Evolutionary conservation across 1,140 invertebrate genomes (phyloP), one percentile per base, ranked within the genome.

Genomic region (Yoshiicerus persimilis): DNA sequence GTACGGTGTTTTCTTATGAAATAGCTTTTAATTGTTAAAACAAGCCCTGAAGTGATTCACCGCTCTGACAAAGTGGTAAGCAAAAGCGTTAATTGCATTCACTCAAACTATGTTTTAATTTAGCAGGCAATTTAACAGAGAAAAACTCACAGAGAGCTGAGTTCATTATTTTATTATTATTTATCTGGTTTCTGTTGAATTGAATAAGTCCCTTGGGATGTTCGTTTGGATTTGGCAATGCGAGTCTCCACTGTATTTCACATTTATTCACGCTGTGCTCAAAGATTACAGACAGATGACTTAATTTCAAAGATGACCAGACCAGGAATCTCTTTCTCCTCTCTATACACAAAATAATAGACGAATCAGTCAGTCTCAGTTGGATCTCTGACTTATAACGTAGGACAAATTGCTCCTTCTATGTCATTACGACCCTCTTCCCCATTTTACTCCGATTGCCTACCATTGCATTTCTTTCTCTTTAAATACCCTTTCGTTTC

Each of bases 301-400:
- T 88, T 88, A 88, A 88, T 88, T 80, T 75, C 66, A 70, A 9
- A 38, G 88, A 88, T 86, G 88, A 88, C 85, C 84, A 88, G 38
- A 88, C 88, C 70, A 88, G 38, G 62, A 84, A 16, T 70, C 41
- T 64, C 56, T 66, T 64, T 36, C 84, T 86, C 27, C 47, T 75
- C 41, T 36, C 16, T 34, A 47, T 13, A 77, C 20, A 75, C 38
- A 75, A 75, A 25, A 77, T 75, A 75, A 84, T 88, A 75, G 56
- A 70, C 56, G 66, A 87, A 86, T 86, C 88, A 86, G 84, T 88
- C 84, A 88, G 70, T 86, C 88, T 64, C 88, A 86, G 88, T 88
- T 86, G 85, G 88, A 38, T 23, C 23, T 30, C 23, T 80, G 75
- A 80, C 75, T 56, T 39, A 2, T 84, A 32, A 47, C 38, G 56